phyloP scores from a whole-genome alignment of 1,140 invertebrate genomes.

The Aradophagus sp. region DNA sequence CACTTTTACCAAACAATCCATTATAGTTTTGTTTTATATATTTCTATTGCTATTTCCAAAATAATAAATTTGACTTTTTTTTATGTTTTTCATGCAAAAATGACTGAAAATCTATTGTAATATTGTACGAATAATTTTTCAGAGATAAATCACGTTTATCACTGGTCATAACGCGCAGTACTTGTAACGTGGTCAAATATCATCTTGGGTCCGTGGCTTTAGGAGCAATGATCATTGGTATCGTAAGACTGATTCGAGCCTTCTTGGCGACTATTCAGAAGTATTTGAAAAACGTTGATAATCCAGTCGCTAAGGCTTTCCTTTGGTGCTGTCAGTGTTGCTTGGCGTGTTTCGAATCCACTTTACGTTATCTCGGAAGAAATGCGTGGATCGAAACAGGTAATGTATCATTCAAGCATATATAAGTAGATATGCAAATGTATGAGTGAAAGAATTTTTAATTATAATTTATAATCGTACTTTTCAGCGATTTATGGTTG shows the following conservation, averaged over 20 bases:
- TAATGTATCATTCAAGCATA: slow-evolving; percentile 58
- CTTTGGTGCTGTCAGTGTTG: slow-evolving; percentile 83
- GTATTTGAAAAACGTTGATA: slow-evolving; percentile 70
- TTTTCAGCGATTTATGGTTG: slow-evolving; percentile 82
- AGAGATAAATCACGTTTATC: slow-evolving; percentile 80
- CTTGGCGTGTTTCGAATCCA: slow-evolving; percentile 83
- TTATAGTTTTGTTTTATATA: no score
- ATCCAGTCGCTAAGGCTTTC: slow-evolving; percentile 65
- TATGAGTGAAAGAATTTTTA: slow-evolving; percentile 2
- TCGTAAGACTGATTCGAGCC: slow-evolving; percentile 80
- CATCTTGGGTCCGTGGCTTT: slow-evolving; percentile 87
- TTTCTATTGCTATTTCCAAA: no score
- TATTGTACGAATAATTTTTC: no score
- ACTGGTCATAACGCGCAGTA: slow-evolving; percentile 77
- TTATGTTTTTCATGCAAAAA: no score
- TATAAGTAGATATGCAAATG: slow-evolving; percentile 14
- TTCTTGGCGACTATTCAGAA: slow-evolving; percentile 73
- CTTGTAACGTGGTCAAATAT: slow-evolving; percentile 78
- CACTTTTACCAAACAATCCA: no score
- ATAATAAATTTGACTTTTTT: no score
- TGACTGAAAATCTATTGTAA: no score
- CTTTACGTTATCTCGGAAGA: slow-evolving; percentile 82
- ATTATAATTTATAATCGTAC: background rate
- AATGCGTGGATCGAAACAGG: slow-evolving; percentile 89
- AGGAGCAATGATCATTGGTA: slow-evolving; percentile 83